phyloP scores from a whole-genome alignment of 2,797 vertebrate species.

The Acipenser ruthenus region DNA sequence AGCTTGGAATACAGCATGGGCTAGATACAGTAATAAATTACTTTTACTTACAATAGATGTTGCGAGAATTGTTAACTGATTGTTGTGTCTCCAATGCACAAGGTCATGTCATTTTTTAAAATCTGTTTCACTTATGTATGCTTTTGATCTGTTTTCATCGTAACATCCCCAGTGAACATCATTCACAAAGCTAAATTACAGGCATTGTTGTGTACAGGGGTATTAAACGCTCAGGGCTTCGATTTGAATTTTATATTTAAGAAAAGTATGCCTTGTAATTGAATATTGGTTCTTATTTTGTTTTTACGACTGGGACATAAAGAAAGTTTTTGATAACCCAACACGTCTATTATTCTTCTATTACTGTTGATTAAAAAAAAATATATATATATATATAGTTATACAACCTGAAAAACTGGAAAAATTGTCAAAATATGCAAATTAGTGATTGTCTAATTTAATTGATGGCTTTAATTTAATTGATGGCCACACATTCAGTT shows the following conservation, averaged over 20 bases:
- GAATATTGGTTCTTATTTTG: not conserved
- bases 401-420: too few relatives aligned
- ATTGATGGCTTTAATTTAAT: too few relatives aligned
- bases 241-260: not conserved
- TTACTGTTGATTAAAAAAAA: not conserved
- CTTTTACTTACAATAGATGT: conserved; percentile 17
- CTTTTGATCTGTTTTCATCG: conserved; percentile 33
- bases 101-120: conserved; percentile 30
- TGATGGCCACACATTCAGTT: too few relatives aligned
- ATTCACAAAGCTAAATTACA: conserved; percentile 33
- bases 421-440: too few relatives aligned
- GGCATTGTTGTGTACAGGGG: not conserved
- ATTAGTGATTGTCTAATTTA: too few relatives aligned
- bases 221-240: not conserved
- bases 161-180: conserved; percentile 27
- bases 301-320: too few relatives aligned
- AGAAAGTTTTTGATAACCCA: too few relatives aligned
- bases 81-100: conserved; percentile 25
- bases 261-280: conserved; percentile 1
- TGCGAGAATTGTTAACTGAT: conserved; percentile 16
- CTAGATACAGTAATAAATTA: conserved; percentile 22
- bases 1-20: conserved; percentile 4
- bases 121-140: conserved; percentile 17
- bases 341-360: too few relatives aligned
- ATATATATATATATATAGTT: too few relatives aligned